phyloP scores from a whole-genome alignment of 2,113 vertebrate genomes.

The Centropus unirufus region DNA sequence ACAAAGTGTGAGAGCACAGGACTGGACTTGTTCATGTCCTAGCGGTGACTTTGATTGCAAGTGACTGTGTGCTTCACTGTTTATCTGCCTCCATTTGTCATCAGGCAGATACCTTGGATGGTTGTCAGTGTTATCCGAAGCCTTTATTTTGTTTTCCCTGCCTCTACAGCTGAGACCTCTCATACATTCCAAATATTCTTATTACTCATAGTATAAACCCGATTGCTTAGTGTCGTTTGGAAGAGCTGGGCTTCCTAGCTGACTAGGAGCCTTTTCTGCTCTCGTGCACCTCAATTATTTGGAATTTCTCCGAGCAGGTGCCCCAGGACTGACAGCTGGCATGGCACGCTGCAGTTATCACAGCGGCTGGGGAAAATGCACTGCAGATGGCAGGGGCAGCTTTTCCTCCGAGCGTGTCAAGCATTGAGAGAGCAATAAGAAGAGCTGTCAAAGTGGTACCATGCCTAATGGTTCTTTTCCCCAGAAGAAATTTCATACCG shows the following conservation, averaged over 20 bases:
- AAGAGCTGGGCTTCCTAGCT: background rate
- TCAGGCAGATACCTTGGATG: background rate
- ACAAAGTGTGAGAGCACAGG: rapidly evolving
- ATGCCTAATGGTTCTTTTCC: slow-evolving; percentile 29
- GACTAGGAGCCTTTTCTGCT: background rate
- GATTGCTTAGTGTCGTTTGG: background rate
- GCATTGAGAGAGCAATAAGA: slow-evolving; percentile 15
- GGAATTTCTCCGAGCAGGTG: slow-evolving; percentile 44
- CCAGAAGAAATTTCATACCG: slow-evolving; percentile 45
- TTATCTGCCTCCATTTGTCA: background rate
- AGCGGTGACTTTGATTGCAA: background rate
- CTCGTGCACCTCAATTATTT: slow-evolving; percentile 8
- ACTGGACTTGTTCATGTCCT: background rate
- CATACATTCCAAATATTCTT: background rate
- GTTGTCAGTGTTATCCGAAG: background rate
- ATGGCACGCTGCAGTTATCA: background rate
- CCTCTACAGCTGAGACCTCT: background rate
- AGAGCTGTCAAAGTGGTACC: slow-evolving; percentile 47
- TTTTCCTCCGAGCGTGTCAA: background rate
- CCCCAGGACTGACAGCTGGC: slow-evolving; percentile 36
- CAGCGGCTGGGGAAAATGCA: background rate
- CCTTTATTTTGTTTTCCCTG: background rate
- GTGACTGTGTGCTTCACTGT: background rate
- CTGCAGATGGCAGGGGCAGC: slow-evolving; percentile 44
- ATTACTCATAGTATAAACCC: background rate